Evolutionary conservation across 1,140 invertebrate genomes (phyloP).

Genomic region (Apis laboriosa): DNA sequence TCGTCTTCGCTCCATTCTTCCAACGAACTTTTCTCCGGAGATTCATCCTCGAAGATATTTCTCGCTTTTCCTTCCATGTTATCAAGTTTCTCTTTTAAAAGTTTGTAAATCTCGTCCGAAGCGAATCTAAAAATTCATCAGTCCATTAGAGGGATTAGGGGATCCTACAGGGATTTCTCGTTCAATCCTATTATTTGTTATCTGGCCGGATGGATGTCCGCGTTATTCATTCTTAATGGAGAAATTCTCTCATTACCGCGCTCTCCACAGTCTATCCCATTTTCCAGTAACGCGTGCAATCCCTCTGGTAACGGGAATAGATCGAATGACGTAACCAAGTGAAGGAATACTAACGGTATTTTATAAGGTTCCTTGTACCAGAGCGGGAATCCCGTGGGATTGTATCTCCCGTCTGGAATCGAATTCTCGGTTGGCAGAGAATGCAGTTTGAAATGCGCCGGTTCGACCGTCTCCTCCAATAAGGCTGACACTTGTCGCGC

Average conservation of each 20-base stretch:
- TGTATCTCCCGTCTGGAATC: constrained; percentile 48
- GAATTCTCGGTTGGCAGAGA: constrained; percentile 62
- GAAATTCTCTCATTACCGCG: not conserved
- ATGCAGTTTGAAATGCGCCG: constrained; percentile 62
- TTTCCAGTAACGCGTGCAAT: constrained; percentile 22
- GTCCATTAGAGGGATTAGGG: not conserved
- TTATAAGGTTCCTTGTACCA: constrained; percentile 69
- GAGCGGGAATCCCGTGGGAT: constrained; percentile 56
- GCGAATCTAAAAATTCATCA: constrained; percentile 21
- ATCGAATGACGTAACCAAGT: constrained; percentile 19
- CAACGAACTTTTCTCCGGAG: not conserved
- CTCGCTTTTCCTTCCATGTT: not conserved
- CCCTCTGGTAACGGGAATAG: not conserved
- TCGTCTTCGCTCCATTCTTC: constrained; percentile 10
- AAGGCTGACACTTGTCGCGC: constrained; percentile 62
- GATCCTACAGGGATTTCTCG: not conserved
- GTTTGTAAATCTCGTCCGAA: constrained; percentile 13
- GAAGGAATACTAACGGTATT: constrained; percentile 54
- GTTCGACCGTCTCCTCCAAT: constrained; percentile 66
- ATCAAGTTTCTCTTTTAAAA: constrained; percentile 2
- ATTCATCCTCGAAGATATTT: constrained; percentile 16
- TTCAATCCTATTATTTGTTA: constrained; percentile 13
- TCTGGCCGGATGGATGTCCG: not conserved
- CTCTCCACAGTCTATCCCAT: constrained; percentile 6
- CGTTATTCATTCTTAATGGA: constrained; percentile 20